Evolutionary conservation across 2,797 vertebrate genomes (phyloP).

Genomic region (Phalloptychus januarius): DNA sequence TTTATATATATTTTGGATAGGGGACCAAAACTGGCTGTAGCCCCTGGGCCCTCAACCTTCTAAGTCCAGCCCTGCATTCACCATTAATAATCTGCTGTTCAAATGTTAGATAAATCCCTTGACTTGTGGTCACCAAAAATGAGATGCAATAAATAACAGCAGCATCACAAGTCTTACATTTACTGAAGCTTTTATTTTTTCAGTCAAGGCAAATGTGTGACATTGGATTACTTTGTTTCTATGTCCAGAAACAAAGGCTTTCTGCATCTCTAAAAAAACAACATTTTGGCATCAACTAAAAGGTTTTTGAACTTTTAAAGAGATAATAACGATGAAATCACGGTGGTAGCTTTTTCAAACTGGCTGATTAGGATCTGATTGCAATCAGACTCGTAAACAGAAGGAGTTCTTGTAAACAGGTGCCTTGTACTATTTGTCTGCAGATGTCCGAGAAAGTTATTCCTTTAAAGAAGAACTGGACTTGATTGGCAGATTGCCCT

Average conservation of each 20-base stretch:
- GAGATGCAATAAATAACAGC: neutral
- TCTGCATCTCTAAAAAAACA: neutral
- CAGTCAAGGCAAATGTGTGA: neutral
- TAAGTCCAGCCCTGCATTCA: neutral
- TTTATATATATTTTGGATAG: too few relatives aligned
- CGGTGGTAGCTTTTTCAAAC: neutral
- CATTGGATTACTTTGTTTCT: neutral
- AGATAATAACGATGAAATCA: neutral
- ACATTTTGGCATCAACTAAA: neutral
- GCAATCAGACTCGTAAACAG: neutral
- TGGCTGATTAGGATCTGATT: neutral
- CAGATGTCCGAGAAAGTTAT: neutral
- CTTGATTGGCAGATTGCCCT: neutral
- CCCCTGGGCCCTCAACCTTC: too few relatives aligned
- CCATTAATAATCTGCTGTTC: neutral
- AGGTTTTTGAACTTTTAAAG: neutral
- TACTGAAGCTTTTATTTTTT: neutral
- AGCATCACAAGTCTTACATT: neutral
- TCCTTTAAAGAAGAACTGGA: neutral
- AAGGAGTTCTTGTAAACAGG: neutral
- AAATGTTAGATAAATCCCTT: neutral
- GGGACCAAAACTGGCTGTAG: too few relatives aligned
- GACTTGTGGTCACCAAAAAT: neutral
- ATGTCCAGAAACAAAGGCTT: neutral
- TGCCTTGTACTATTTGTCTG: neutral